Base-by-base conservation (phyloP, 2,797 vertebrate species). In the Carduelis carduelis region DNA sequence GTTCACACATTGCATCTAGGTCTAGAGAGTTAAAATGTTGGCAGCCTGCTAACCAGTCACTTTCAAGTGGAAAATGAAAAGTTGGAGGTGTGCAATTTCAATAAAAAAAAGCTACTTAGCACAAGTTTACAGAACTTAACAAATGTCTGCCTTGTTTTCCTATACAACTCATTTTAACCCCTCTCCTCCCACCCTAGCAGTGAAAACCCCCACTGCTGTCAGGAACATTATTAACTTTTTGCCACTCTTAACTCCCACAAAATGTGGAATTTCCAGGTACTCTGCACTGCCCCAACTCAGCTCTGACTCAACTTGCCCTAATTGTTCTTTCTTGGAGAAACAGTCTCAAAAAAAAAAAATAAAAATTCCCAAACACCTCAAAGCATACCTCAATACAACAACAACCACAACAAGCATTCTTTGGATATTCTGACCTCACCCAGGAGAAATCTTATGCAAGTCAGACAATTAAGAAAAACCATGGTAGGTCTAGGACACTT, bases 401-500 rank as follows among this genome's bases (percentile, higher is more conserved):
- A 43, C 55, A 82, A 37, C 44, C 66, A 90, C 81, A 84, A 49
- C 8, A 55, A 84, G 22, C 86, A 70, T 87, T 89, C 80, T 83
- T 81, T 37, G 55, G 52, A 76, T 91, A 83, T 27, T 90, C 44
- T 32, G 26, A 65, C 69, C 53, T 93, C 35, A 47, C 28, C 70
- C 28, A 72, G 61, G 20, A 72, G 66, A 90, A 28, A 37, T 32
- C 26, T 83, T 46, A 20, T 8, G 28, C 23, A 86, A 81, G 23
- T 41, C 47, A 86, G 28, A 23, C 52, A 87, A 84, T 70, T 63
- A 61, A 88, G 21, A 32, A 65, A 91, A 94, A 86, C 12, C 28
- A 86, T 9, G 16, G 55, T 18, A 26, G 44, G 44, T 44, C 72
- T 49, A 61, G 32, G 46, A 75, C 12, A 71, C 60, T 81, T 87